A percentile compares a stretch with the other conserved stretches of the same genome.
Conservation (phyloP, 2,888 invertebrate species). For the Patella ulyssiponensis region DNA sequence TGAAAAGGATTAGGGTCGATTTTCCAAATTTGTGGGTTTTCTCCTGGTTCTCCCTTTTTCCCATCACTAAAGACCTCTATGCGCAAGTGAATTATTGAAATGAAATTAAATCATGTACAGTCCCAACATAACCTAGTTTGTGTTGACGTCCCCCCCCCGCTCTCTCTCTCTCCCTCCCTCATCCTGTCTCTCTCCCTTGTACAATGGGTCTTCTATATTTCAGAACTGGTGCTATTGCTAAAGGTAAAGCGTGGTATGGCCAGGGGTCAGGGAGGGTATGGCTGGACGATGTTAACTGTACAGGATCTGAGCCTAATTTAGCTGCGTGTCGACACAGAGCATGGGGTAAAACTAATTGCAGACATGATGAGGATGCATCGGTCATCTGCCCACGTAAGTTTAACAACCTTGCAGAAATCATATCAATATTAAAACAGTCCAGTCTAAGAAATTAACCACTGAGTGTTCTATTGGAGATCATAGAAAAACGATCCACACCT, state of each 20-base stretch:
- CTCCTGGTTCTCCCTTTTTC: too few relatives aligned
- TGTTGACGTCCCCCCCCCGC: not conserved
- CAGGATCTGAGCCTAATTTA: slow-evolving; percentile 49
- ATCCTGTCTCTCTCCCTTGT: not conserved
- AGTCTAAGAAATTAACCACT: too few relatives aligned
- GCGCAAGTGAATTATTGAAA: too few relatives aligned
- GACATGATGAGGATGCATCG: slow-evolving; percentile 47
- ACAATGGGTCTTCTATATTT: not conserved
- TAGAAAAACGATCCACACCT: too few relatives aligned
- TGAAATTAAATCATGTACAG: too few relatives aligned
- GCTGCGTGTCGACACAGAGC: slow-evolving; percentile 52
- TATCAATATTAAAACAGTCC: too few relatives aligned
- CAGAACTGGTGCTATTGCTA: slow-evolving; percentile 22
- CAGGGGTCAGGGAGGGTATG: slow-evolving; percentile 40
- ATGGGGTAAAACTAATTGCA: slow-evolving; percentile 51
- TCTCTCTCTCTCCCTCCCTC: too few relatives aligned
- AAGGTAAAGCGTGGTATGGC: slow-evolving; percentile 21
- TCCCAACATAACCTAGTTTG: too few relatives aligned
- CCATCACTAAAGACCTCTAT: too few relatives aligned
- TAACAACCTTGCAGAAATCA: not conserved
- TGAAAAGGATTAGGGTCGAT: too few relatives aligned
- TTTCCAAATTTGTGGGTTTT: too few relatives aligned
- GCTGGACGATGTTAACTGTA: slow-evolving; percentile 54
- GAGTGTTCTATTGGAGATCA: too few relatives aligned
- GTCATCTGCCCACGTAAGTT: slow-evolving; percentile 41